Conservation (phyloP, 2,113 vertebrate genomes). For the Ptychochromis oligacanthus region DNA sequence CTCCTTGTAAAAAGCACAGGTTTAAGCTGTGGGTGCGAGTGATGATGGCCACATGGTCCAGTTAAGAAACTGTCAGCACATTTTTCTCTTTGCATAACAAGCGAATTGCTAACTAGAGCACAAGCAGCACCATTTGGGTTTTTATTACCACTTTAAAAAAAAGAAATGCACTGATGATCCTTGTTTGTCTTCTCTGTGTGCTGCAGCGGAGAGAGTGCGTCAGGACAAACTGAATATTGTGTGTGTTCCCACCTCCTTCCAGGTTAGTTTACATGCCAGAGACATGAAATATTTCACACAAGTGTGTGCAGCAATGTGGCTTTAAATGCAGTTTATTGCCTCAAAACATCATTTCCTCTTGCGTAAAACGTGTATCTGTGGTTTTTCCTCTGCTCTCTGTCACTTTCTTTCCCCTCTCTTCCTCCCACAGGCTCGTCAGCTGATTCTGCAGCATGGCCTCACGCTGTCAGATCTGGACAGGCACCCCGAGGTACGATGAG, state of each 20-base stretch:
- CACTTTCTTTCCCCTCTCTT: neutral
- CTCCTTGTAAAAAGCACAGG: too few relatives aligned
- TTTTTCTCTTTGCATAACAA: neutral
- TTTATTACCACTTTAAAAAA: neutral
- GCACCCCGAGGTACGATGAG: constrained; percentile 88
- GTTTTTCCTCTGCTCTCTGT: neutral
- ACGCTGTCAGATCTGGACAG: constrained; percentile 92
- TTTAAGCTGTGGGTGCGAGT: too few relatives aligned
- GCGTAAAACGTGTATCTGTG: neutral
- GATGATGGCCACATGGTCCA: too few relatives aligned
- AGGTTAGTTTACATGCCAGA: constrained; percentile 78
- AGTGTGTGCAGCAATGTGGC: neutral
- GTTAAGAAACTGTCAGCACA: neutral
- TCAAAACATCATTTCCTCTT: neutral
- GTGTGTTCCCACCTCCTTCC: constrained; percentile 96
- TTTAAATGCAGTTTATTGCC: too few relatives aligned
- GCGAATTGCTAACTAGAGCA: neutral
- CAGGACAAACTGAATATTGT: constrained; percentile 91
- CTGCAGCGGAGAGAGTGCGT: constrained; percentile 90
- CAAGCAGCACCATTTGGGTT: neutral
- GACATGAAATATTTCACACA: neutral
- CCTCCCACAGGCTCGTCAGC: constrained; percentile 89
- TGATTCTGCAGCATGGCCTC: constrained; percentile 91
- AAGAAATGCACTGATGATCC: neutral
- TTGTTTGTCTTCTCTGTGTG: neutral